Conservation (phyloP, 2,797 vertebrate genomes). For the Danio albolineatus region DNA sequence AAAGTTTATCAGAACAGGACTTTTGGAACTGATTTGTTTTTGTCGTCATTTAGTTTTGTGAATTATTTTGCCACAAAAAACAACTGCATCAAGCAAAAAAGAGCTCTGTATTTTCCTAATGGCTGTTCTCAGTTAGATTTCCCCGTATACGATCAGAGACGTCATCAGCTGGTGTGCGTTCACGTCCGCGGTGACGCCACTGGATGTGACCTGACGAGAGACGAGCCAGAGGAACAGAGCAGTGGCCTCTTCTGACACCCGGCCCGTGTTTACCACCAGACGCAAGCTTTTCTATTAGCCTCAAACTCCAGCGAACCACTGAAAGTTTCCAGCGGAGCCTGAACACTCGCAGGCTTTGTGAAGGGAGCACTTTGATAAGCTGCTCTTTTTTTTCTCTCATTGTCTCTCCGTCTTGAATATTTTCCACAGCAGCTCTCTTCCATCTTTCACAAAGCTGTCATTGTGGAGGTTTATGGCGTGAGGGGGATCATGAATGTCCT, state of each 20-base stretch:
- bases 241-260: slow-evolving; percentile 28
- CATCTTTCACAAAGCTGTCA: slow-evolving; percentile 58
- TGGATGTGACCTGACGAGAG: slow-evolving; percentile 2
- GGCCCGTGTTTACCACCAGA: slow-evolving; percentile 34
- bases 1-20: too few relatives aligned
- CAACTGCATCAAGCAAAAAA: neutral
- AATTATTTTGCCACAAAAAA: neutral
- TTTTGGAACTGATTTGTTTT: neutral
- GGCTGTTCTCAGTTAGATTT: neutral
- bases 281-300: slow-evolving; percentile 32
- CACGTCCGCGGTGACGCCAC: slow-evolving; percentile 12
- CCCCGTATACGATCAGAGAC: neutral
- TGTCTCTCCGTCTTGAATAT: slow-evolving; percentile 51
- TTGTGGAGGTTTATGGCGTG: slow-evolving; percentile 51
- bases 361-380: slow-evolving; percentile 52
- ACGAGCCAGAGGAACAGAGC: slow-evolving; percentile 22
- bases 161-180: slow-evolving; percentile 21
- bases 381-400: slow-evolving; percentile 47
- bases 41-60: neutral
- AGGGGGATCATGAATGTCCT: slow-evolving; percentile 49
- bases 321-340: slow-evolving; percentile 40
- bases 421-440: slow-evolving; percentile 56
- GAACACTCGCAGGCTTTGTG: slow-evolving; percentile 52
- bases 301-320: slow-evolving; percentile 16
- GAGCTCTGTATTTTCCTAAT: neutral